A percentile compares a stretch with the other conserved stretches of the same genome.
Evolutionary conservation across 2,797 vertebrate genomes (phyloP).

Genomic region (Sitta carolinensis): DNA sequence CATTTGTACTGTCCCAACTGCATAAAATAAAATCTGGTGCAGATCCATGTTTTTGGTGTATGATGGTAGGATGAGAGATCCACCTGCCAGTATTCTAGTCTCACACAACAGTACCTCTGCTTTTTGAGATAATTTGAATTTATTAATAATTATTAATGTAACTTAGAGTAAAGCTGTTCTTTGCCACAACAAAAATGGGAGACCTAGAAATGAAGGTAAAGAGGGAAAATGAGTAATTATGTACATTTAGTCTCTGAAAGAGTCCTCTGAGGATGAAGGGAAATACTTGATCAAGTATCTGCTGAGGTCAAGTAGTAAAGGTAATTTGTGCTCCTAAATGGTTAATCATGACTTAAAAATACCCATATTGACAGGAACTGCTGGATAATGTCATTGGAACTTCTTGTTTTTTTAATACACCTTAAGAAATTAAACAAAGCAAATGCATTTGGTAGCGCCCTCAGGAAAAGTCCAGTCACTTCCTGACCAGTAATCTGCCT

Average conservation of each 20-base stretch:
- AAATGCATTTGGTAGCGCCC: constrained; percentile 61
- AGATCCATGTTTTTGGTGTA: neutral
- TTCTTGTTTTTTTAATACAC: constrained; percentile 62
- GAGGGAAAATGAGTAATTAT: neutral
- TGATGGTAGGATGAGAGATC: neutral
- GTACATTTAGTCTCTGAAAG: neutral
- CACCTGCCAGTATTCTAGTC: neutral
- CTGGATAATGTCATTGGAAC: constrained; percentile 61
- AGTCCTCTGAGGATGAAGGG: neutral
- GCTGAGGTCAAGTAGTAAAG: neutral
- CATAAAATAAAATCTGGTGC: neutral
- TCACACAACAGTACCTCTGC: neutral
- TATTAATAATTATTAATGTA: neutral
- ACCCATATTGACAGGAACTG: constrained; percentile 28
- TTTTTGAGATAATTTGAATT: neutral
- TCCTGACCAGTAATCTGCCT: constrained; percentile 78
- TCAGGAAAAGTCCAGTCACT: constrained; percentile 81
- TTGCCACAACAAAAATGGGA: neutral
- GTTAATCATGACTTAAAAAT: constrained; percentile 32
- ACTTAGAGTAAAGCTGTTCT: neutral
- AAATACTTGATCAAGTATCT: neutral
- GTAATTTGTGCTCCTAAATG: neutral
- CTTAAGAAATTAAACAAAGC: constrained; percentile 78
- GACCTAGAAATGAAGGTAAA: neutral
- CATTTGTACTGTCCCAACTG: neutral